These are phyloP conservation scores for Pitta sordida DNA, from an alignment of 2,113 vertebrate species.

Conservation along the genomic window DNA sequence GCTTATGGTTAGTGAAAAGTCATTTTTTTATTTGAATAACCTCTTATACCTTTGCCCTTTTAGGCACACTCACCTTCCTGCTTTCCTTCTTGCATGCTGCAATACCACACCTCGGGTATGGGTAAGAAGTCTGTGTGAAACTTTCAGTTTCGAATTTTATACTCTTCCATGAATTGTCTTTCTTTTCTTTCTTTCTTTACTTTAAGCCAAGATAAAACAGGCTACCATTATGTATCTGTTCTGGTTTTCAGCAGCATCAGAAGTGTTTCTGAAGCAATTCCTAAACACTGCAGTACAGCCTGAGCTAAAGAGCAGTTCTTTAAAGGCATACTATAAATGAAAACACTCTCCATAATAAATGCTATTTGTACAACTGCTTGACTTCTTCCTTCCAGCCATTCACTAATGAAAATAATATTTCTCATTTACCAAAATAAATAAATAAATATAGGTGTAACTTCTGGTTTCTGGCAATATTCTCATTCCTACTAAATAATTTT, in stretches of 20 bases:
- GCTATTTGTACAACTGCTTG: neutral
- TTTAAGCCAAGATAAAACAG: neutral
- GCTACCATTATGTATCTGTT: neutral
- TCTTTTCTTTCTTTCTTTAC: neutral
- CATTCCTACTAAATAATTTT: neutral
- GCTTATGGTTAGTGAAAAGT: neutral
- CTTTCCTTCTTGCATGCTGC: neutral
- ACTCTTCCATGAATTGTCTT: neutral
- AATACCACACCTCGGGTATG: neutral
- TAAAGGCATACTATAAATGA: neutral
- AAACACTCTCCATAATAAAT: neutral
- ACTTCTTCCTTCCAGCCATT: constrained; percentile 31
- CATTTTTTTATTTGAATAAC: neutral
- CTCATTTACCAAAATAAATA: constrained; percentile 42
- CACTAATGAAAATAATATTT: constrained; percentile 40
- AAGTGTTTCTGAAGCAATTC: neutral
- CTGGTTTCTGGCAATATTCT: neutral
- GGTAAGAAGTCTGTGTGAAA: neutral
- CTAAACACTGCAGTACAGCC: neutral
- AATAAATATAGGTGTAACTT: neutral
- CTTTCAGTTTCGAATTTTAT: neutral
- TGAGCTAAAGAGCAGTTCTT: neutral
- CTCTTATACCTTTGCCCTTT: neutral
- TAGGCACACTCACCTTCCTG: neutral
- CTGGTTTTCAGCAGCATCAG: neutral